Base-by-base conservation (phyloP, 1,140 invertebrate genomes). In the Meloidogyne floridensis region DNA sequence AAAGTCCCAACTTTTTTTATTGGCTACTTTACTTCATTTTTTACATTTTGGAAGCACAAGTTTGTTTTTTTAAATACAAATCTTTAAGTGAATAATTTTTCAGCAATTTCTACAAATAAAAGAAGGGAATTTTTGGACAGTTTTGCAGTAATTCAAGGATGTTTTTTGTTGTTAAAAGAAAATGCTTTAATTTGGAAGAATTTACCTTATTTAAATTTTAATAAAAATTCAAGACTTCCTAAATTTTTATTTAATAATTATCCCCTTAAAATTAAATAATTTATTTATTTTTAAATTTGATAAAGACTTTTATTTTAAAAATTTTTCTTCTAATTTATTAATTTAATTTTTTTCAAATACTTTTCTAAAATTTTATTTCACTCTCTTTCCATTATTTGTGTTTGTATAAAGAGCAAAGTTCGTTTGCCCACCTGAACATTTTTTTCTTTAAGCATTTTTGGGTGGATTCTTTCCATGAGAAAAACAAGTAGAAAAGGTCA, bases 81-180 rank as follows among this genome's bases (percentile, higher is more conserved):
- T 65, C 15, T 65, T 11, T 65, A 56, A 56, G 10, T n/a, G 0
- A 15, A 15, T 59, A 4, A 32, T 32, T 15, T 65, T 65, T 65
- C n/a, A 65, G 59, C 59, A 65, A 65, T n/a, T 65, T 65, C 15
- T 65, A n/a, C 59, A 18, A 65, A n/a, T 65, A 65, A 65, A 8
- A 65, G n/a, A 65, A 15, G 59, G 0, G 59, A n/a, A n/a, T 65
- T 65, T n/a, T n/a, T 65, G n/a, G 59, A 65, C n/a, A 65, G 59
- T 65, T 65, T 65, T 65, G n/a, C n/a, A 65, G 59, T 65, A n/a
- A 65, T 65, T 65, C 59, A 65, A 65, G 59, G 59, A 65, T 65
- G 59, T 8, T 65, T 65, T 65, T 65, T 65, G n/a, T 65, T 65
- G n/a, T 65, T 65, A 65, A 65, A 65, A 65, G 59, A 65, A 65